Percentiles rank a stretch among this genome's conserved stretches.
Conservation (phyloP, 2,797 vertebrate species). For the Channa striata region DNA sequence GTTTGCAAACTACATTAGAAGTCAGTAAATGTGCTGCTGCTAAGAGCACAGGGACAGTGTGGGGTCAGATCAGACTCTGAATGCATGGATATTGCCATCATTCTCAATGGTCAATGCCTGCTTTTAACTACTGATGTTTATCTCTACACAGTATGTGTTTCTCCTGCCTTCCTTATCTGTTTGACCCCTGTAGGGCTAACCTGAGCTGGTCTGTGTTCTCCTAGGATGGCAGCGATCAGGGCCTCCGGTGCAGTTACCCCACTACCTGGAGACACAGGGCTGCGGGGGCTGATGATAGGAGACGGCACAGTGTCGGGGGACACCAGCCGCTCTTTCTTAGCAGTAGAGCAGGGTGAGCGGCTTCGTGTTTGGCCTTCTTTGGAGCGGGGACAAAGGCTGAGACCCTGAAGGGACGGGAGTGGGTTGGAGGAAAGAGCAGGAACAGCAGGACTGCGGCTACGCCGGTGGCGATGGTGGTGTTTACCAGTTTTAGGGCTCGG, state of each 20-base stretch:
- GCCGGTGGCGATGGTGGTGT: constrained; percentile 80
- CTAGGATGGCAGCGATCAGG: constrained; percentile 84
- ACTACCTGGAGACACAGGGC: constrained; percentile 76
- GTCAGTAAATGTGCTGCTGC: constrained; percentile 58
- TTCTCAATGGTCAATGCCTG: background rate
- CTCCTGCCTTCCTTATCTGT: constrained; percentile 60
- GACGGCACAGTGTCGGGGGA: constrained; percentile 73
- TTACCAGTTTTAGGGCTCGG: constrained; percentile 89
- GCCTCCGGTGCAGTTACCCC: constrained; percentile 83
- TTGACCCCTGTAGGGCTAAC: constrained; percentile 71
- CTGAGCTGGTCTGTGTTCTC: constrained; percentile 80
- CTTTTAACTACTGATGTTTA: constrained; percentile 30
- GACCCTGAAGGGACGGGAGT: constrained; percentile 85
- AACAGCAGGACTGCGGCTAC: constrained; percentile 85
- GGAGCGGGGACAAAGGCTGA: constrained; percentile 88
- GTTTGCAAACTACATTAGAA: constrained; percentile 68
- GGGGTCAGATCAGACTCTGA: constrained; percentile 46
- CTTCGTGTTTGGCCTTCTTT: constrained; percentile 83
- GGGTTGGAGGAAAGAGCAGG: constrained; percentile 84
- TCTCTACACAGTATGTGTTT: constrained; percentile 57
- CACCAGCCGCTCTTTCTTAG: constrained; percentile 83
- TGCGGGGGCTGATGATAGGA: constrained; percentile 76
- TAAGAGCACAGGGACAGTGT: constrained; percentile 56
- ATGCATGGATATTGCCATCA: constrained; percentile 18
- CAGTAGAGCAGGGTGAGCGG: constrained; percentile 85